Conservation (phyloP, 53 echinoderm and acorn worm genomes). For the Arbacia lixula region DNA sequence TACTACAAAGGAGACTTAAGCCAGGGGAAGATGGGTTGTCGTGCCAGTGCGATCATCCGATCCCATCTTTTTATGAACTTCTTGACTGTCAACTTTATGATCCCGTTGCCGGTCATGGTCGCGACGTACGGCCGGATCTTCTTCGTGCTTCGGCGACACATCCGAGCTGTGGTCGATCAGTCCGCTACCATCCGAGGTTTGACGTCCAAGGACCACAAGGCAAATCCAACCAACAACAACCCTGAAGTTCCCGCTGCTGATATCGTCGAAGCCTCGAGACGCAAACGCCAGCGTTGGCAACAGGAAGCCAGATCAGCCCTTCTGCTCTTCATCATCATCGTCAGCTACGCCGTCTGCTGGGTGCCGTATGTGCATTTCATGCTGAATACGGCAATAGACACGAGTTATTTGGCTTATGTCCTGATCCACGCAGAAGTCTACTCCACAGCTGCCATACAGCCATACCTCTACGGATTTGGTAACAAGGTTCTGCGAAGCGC, state of each 20-base stretch:
- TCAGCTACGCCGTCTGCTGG: constrained; percentile 24
- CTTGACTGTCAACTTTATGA: too few relatives aligned
- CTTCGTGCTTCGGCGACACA: constrained; percentile 26
- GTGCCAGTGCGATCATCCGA: background rate
- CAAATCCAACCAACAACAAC: too few relatives aligned
- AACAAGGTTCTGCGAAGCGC: constrained; percentile 48
- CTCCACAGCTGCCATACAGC: constrained; percentile 46
- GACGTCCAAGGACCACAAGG: background rate
- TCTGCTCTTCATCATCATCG: constrained; percentile 31
- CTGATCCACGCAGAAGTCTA: constrained; percentile 47
- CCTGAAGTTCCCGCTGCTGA: too few relatives aligned
- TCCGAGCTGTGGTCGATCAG: constrained; percentile 23
- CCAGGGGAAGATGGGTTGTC: background rate
- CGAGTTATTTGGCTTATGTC: background rate
- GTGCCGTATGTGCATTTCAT: constrained; percentile 19
- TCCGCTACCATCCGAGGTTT: background rate
- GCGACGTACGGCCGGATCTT: constrained; percentile 32
- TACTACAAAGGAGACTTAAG: background rate
- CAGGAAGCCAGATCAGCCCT: constrained; percentile 35
- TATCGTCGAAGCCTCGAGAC: too few relatives aligned
- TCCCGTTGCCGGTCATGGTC: constrained; percentile 12
- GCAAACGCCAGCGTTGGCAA: background rate
- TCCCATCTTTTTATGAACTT: background rate
- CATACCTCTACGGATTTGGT: constrained; percentile 66
- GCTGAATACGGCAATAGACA: background rate